Percentiles rank a stretch among this genome's conserved stretches.
Conservation (phyloP, 2,113 vertebrate species). For the Empidonax alnorum region DNA sequence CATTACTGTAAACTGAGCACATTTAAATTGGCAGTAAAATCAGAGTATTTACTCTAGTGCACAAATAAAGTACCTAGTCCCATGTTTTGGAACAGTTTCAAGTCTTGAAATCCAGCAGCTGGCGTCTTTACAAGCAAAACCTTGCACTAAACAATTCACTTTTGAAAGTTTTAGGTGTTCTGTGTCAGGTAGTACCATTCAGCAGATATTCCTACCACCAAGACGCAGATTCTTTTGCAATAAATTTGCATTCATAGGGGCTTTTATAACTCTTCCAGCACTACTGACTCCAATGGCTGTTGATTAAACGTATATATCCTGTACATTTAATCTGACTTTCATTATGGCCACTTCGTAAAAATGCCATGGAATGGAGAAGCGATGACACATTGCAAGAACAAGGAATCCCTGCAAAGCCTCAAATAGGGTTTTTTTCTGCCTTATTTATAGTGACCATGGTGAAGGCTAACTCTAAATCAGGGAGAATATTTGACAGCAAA, state of each 20-base stretch:
- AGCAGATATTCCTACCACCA: slow-evolving; percentile 73
- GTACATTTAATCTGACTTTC: slow-evolving; percentile 95
- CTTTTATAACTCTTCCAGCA: slow-evolving; percentile 79
- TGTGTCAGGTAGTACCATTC: slow-evolving; percentile 90
- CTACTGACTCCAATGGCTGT: slow-evolving; percentile 70
- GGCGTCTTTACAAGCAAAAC: slow-evolving; percentile 82
- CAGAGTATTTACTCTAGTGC: slow-evolving; percentile 86
- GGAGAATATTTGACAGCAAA: slow-evolving; percentile 89
- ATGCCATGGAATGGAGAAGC: slow-evolving; percentile 89
- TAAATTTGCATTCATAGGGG: slow-evolving; percentile 81
- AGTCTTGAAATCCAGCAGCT: slow-evolving; percentile 86
- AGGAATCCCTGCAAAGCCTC: slow-evolving; percentile 91
- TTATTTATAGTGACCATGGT: slow-evolving; percentile 92
- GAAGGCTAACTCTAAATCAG: slow-evolving; percentile 91
- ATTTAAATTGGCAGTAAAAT: slow-evolving; percentile 95
- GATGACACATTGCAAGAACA: slow-evolving; percentile 88
- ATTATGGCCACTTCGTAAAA: slow-evolving; percentile 99
- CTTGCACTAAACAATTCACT: slow-evolving; percentile 83
- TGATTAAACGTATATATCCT: slow-evolving; percentile 80
- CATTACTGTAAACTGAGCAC: slow-evolving; percentile 92
- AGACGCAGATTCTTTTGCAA: slow-evolving; percentile 75
- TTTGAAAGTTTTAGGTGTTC: slow-evolving; percentile 81
- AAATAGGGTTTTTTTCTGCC: slow-evolving; percentile 84
- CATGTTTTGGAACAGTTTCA: slow-evolving; percentile 84
- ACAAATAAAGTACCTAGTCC: slow-evolving; percentile 87